Percentiles rank a stretch among this genome's conserved stretches.
Conservation (phyloP, 2,797 vertebrate species). For the Champsocephalus gunnari region DNA sequence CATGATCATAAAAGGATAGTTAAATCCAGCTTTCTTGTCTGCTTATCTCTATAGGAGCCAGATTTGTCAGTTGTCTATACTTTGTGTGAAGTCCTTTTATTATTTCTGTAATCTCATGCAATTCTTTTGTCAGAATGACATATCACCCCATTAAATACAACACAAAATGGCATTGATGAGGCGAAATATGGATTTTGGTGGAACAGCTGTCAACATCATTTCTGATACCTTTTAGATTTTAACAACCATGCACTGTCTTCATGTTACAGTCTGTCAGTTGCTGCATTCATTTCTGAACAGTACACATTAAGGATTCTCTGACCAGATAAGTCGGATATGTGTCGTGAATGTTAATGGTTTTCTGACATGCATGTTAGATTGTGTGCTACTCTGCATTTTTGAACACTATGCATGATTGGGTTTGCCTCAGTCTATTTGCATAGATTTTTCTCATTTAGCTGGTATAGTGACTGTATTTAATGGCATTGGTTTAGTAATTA, state of each 20-base stretch:
- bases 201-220: conserved; percentile 57
- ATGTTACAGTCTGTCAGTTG: conserved; percentile 49
- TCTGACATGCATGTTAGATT: conserved; percentile 7
- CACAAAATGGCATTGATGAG: conserved; percentile 45
- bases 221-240: conserved; percentile 50
- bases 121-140: conserved; percentile 52
- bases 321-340: conserved; percentile 42
- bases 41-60: conserved; percentile 49
- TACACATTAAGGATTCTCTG: conserved; percentile 46
- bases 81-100: conserved; percentile 52
- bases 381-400: conserved; percentile 35
- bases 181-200: conserved; percentile 45
- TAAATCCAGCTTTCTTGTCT: conserved; percentile 33
- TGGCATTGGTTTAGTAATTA: conserved; percentile 22
- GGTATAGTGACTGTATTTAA: conserved; percentile 22
- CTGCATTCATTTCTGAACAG: conserved; percentile 47
- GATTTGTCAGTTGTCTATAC: conserved; percentile 47
- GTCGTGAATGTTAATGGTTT: conserved; percentile 25
- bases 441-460: conserved; percentile 18
- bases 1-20: conserved; percentile 46
- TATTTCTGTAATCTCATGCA: conserved; percentile 53
- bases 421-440: conserved; percentile 12
- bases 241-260: conserved; percentile 51
- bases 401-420: conserved; percentile 26
- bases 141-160: conserved; percentile 47